Percentiles rank a stretch among this genome's conserved stretches.
These are phyloP conservation scores for Timandra comae DNA, from an alignment of 2,888 invertebrate genomes.

Conservation along the genomic window DNA sequence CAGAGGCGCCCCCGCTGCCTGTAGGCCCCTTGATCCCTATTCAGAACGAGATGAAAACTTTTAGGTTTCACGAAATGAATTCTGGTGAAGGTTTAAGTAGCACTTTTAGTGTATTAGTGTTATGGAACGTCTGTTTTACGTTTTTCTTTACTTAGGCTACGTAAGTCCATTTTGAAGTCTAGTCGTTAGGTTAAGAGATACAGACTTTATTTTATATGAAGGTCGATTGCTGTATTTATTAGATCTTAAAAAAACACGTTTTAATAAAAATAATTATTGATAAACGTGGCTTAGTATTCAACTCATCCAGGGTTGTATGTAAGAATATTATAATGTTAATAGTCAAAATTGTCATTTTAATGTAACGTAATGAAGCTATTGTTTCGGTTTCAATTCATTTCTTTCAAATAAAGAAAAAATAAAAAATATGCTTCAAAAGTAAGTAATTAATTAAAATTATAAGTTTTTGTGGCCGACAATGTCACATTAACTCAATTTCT, in stretches of 20 bases:
- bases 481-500: neutral
- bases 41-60: conserved; percentile 70
- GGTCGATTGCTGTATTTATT: conserved; percentile 34
- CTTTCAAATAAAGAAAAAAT: no score
- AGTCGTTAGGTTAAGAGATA: conserved; percentile 51
- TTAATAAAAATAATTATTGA: no score
- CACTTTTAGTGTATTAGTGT: conserved; percentile 30
- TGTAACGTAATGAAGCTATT: no score
- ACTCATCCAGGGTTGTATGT: no score
- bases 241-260: no score
- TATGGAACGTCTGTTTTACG: conserved; percentile 49
- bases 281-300: no score
- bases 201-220: conserved; percentile 39
- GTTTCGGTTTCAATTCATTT: no score
- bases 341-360: no score
- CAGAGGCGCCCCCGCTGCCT: conserved; percentile 45
- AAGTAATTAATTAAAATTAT: no score
- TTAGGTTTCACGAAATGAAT: conserved; percentile 57
- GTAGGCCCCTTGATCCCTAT: conserved; percentile 60
- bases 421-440: no score
- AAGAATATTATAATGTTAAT: no score
- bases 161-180: conserved; percentile 32
- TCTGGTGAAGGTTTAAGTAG: conserved; percentile 28
- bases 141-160: conserved; percentile 57
- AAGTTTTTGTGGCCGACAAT: no score